Percentiles rank a stretch among this genome's conserved stretches.
Evolutionary conservation across 1,140 invertebrate genomes (phyloP).

Genomic region (Drosophila cardini): DNA sequence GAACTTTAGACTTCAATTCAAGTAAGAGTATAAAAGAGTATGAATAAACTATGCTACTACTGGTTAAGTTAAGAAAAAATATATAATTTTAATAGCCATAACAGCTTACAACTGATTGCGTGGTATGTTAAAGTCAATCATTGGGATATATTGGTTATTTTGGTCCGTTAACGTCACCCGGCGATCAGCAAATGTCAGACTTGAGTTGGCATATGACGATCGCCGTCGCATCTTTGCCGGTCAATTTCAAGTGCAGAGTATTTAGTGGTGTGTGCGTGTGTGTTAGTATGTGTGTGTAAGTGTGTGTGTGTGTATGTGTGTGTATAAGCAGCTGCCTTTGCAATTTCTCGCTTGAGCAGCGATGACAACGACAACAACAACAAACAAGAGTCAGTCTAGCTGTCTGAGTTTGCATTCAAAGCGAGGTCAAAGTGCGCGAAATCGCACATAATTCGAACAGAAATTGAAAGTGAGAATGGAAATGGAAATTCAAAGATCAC

Average conservation of each 20-base stretch:
- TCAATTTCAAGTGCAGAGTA: constrained; percentile 52
- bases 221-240: constrained; percentile 46
- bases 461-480: constrained; percentile 62
- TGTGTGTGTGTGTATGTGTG: constrained; percentile 22
- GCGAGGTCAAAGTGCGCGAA: constrained; percentile 57
- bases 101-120: too few relatives aligned
- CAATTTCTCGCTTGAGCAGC: constrained; percentile 74
- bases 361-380: constrained; percentile 45
- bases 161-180: constrained; percentile 38
- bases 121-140: constrained; percentile 19
- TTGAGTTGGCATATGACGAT: constrained; percentile 51
- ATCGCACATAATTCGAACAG: constrained; percentile 55
- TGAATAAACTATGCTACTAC: too few relatives aligned
- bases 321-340: constrained; percentile 60
- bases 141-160: neutral
- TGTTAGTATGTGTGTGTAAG: neutral
- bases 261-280: neutral
- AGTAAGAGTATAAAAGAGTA: too few relatives aligned
- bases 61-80: neutral
- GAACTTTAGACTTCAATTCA: too few relatives aligned
- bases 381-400: constrained; percentile 13
- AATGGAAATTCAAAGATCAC: constrained; percentile 28
- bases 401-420: constrained; percentile 20
- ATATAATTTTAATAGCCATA: too few relatives aligned
- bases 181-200: constrained; percentile 47